Evolutionary conservation across 1,140 invertebrate species (phyloP), one percentile per base, ranked within the genome.

Genomic region (Asbolus verrucosus): DNA sequence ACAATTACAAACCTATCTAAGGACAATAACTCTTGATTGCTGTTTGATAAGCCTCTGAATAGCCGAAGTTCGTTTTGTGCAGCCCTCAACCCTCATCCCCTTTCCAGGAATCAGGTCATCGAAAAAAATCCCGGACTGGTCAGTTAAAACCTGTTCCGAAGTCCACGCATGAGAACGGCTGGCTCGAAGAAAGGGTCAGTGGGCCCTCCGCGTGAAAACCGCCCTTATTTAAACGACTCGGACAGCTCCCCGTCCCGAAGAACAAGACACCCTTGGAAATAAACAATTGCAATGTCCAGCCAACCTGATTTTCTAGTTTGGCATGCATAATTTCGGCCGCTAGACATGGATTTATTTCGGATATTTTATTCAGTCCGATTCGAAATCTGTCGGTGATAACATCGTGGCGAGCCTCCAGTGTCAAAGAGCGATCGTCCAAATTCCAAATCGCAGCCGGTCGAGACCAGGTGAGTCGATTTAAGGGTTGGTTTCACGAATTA

Each of bases 251-350:
- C n/a, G 8, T 24, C 39, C 33, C 24, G 65, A 68, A 31, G 43
- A 19, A 69, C 31, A 27, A 54, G 31, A 38, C 21, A 65, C 66
- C 68, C 69, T 67, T 73, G 71, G 71, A 61, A 70, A 36, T 36
- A 67, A 70, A 75, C 72, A 68, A 70, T 75, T 73, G 70, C 74
- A 69, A 74, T 74, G 69, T 69, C 67, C 70, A 70, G 69, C 43
- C 46, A 76, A 76, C 75, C 67, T 74, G 75, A 76, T 76, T 76
- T 76, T 76, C 75, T 59, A 74, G 75, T 76, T 73, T 69, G 70
- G 41, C 38, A 65, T 65, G 27, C 46, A 65, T 71, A 27, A 27
- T 70, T 73, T 68, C 54, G 72, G 27, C 33, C 3, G 2, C 33
- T 36, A 36, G 33, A 36, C 6, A 2, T 67, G 43, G 11, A 67